phyloP scores from a whole-genome alignment of 1,140 invertebrate species.

The Tetraneura akinire region DNA sequence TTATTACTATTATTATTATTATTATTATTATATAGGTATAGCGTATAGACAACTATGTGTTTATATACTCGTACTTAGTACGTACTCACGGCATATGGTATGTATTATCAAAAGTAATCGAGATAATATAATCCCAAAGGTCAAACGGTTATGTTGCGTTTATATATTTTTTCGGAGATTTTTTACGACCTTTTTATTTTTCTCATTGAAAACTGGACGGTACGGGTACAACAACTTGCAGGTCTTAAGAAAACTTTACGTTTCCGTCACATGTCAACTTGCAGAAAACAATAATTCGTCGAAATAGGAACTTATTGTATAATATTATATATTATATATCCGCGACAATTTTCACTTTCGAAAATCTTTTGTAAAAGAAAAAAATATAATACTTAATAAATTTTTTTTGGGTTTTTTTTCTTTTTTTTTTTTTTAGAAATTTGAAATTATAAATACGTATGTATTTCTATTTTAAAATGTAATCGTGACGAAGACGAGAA shows the following conservation, averaged over 20 bases:
- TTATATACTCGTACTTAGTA: too few relatives aligned
- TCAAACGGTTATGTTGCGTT: slow-evolving; percentile 53
- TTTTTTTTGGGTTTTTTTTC: too few relatives aligned
- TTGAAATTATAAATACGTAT: too few relatives aligned
- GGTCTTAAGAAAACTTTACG: slow-evolving; percentile 78
- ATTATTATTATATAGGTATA: background rate
- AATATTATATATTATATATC: too few relatives aligned
- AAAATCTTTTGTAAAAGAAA: too few relatives aligned
- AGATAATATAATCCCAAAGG: slow-evolving; percentile 63
- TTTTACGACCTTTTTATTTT: slow-evolving; percentile 65
- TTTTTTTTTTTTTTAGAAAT: too few relatives aligned
- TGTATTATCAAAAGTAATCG: slow-evolving; percentile 79
- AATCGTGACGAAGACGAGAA: too few relatives aligned
- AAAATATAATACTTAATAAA: too few relatives aligned
- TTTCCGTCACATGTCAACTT: slow-evolving; percentile 65
- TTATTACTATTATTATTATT: slow-evolving; percentile 1
- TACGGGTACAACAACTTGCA: too few relatives aligned
- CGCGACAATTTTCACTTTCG: too few relatives aligned
- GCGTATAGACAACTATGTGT: background rate
- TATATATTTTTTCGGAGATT: slow-evolving; percentile 54
- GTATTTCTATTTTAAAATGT: too few relatives aligned
- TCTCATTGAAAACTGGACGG: slow-evolving; percentile 75
- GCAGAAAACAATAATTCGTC: slow-evolving; percentile 23
- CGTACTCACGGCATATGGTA: slow-evolving; percentile 77
- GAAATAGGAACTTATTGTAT: background rate